Evolutionary conservation across 2,113 vertebrate genomes (phyloP), one percentile per base, ranked within the genome.

Genomic region (Diglossa brunneiventris): DNA sequence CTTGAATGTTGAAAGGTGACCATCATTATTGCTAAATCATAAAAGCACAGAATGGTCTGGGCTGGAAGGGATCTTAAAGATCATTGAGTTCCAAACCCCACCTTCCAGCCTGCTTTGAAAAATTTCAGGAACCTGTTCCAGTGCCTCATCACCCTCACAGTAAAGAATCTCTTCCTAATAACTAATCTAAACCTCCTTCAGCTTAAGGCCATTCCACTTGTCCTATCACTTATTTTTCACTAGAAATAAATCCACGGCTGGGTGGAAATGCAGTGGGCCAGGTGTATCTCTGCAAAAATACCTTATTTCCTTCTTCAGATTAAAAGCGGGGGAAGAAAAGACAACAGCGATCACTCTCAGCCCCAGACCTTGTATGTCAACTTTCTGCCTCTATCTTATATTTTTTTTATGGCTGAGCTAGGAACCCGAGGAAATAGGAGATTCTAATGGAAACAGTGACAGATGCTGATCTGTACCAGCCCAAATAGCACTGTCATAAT

Each of bases 401-500:
- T 92, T 93, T 95, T 97, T 83, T 97, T 94, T 96, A 97, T 77
- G 74, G 92, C 78, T 88, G 42, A 92, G 84, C 92, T 95, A 76
- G 9, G 49, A 89, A 88, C 62, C 90, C 2, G 7, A 58, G 75
- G 94, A 94, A 97, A 93, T 31, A 88, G 89, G 83, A 85, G 89
- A 79, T 95, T 94, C 72, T 95, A 76, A 80, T 92, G 93, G 84
- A 90, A 95, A 88, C 61, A 69, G 64, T 83, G 94, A 96, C 66
- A 93, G 95, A 76, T 77, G 91, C 82, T 96, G 92, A 96, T 97
- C 95, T 79, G 53, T 58, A 82, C 84, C 41, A 41, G 92, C 78
- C 92, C 67, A 83, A 90, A 91, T 35, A 55, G 83, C 10, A 1
- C 81, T 91, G 94, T 82, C 83, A 47, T 84, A 91, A 82, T 24